These are phyloP conservation scores for Drosophila suzukii DNA, from an alignment of 1,140 invertebrate species.

Conservation along the genomic window DNA sequence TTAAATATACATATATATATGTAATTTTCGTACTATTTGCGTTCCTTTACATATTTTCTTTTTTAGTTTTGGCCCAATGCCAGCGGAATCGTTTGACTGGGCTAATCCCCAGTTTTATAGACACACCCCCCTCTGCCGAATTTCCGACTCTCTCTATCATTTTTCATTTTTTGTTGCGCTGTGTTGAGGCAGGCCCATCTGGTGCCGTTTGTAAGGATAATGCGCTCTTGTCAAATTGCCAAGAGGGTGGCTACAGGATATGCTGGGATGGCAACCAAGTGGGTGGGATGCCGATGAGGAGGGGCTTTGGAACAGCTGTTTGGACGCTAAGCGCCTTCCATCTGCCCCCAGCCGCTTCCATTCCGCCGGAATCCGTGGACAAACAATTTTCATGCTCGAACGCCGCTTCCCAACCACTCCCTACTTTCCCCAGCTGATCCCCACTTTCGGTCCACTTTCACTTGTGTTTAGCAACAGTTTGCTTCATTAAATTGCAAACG, in stretches of 20 bases:
- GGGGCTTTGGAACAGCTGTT: slow-evolving; percentile 52
- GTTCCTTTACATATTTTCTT: neutral
- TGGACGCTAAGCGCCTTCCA: slow-evolving; percentile 53
- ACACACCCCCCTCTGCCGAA: neutral
- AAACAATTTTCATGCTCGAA: slow-evolving; percentile 57
- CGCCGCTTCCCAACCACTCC: slow-evolving; percentile 1
- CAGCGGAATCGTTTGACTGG: slow-evolving; percentile 43
- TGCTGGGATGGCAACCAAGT: neutral
- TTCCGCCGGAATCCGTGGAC: slow-evolving; percentile 32
- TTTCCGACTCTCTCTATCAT: slow-evolving; percentile 25
- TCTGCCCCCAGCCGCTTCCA: slow-evolving; percentile 42
- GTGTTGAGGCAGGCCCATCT: slow-evolving; percentile 38
- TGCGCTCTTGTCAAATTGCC: slow-evolving; percentile 78
- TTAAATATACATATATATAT: slow-evolving; percentile 51
- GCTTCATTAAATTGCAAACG: slow-evolving; percentile 61
- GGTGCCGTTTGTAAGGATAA: slow-evolving; percentile 73
- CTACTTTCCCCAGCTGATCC: neutral
- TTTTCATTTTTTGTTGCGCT: slow-evolving; percentile 33
- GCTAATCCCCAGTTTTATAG: slow-evolving; percentile 32
- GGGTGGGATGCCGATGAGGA: neutral
- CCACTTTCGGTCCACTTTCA: neutral
- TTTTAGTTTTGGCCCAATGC: slow-evolving; percentile 23
- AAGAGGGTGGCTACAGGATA: slow-evolving; percentile 32
- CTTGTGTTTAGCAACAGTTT: slow-evolving; percentile 49
- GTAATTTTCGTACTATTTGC: neutral